These are phyloP conservation scores for Betta splendens DNA, from an alignment of 2,797 vertebrate genomes.

Conservation along the genomic window DNA sequence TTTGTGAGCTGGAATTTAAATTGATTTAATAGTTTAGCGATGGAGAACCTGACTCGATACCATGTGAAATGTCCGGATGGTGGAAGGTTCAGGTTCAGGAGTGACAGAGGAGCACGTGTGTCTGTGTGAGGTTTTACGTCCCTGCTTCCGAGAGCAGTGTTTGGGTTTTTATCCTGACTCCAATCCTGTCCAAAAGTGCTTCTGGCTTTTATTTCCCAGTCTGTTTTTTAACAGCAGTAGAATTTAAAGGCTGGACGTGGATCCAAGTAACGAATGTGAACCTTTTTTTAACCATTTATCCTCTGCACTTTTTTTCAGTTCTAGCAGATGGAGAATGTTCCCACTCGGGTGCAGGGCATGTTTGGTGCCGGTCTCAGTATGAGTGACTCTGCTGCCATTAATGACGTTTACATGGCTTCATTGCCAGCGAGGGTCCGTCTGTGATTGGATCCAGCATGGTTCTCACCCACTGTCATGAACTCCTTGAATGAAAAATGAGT, in stretches of 20 bases:
- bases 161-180: background rate
- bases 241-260: slow-evolving; percentile 64
- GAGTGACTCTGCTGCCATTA: slow-evolving; percentile 22
- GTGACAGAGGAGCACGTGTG: slow-evolving; percentile 8
- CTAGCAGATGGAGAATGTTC: slow-evolving; percentile 50
- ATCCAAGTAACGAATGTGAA: slow-evolving; percentile 61
- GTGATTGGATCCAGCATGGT: slow-evolving; percentile 37
- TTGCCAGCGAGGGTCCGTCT: slow-evolving; percentile 39
- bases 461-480: slow-evolving; percentile 46
- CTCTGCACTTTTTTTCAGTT: slow-evolving; percentile 47
- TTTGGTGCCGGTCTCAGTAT: slow-evolving; percentile 16
- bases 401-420: too few relatives aligned
- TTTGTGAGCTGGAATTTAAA: slow-evolving; percentile 38
- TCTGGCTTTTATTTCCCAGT: slow-evolving; percentile 65
- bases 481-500: slow-evolving; percentile 58
- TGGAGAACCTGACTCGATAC: slow-evolving; percentile 28
- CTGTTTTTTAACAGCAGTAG: slow-evolving; percentile 55
- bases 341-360: slow-evolving; percentile 16
- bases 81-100: slow-evolving; percentile 20
- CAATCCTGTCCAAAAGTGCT: slow-evolving; percentile 47
- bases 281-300: slow-evolving; percentile 29
- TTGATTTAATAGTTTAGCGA: slow-evolving; percentile 24
- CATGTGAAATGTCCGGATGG: slow-evolving; percentile 17
- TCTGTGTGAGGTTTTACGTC: slow-evolving; percentile 48
- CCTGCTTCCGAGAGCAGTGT: slow-evolving; percentile 3